Evolutionary conservation across 2,888 invertebrate species (phyloP).

Genomic region (Myathropa florea): DNA sequence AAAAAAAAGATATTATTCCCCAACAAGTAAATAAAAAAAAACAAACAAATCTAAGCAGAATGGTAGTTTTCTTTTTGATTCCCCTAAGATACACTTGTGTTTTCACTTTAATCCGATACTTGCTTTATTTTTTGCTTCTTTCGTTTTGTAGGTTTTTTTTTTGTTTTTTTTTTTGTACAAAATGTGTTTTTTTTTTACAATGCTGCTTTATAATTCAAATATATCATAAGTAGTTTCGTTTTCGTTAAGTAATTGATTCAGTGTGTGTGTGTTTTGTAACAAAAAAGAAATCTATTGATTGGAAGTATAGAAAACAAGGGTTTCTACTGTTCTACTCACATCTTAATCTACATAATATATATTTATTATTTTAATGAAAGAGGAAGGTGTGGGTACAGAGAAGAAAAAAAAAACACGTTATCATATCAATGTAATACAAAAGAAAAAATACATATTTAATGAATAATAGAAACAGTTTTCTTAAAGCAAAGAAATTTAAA

Average conservation of each 20-base stretch:
- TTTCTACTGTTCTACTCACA: constrained; percentile 18
- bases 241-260: constrained; percentile 16
- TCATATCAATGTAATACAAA: constrained; percentile 9
- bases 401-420: not conserved
- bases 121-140: constrained; percentile 24
- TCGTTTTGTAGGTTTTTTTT: constrained; percentile 50
- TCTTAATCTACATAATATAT: constrained; percentile 44
- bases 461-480: constrained; percentile 39
- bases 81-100: constrained; percentile 24
- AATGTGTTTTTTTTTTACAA: constrained; percentile 40
- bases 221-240: not conserved
- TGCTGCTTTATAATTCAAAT: constrained; percentile 32
- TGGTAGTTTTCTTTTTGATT: constrained; percentile 13
- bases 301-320: constrained; percentile 31
- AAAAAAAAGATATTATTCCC: constrained; percentile 37
- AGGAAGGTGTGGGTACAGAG: not conserved
- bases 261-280: constrained; percentile 12
- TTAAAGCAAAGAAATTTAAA: constrained; percentile 23
- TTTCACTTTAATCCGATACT: constrained; percentile 35
- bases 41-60: constrained; percentile 41
- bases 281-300: constrained; percentile 4
- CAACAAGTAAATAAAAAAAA: constrained; percentile 48
- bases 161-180: constrained; percentile 1
- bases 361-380: not conserved
- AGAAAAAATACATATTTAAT: constrained; percentile 15